Base-by-base conservation (phyloP, 2,113 vertebrate species). In the Rallus limicola region DNA sequence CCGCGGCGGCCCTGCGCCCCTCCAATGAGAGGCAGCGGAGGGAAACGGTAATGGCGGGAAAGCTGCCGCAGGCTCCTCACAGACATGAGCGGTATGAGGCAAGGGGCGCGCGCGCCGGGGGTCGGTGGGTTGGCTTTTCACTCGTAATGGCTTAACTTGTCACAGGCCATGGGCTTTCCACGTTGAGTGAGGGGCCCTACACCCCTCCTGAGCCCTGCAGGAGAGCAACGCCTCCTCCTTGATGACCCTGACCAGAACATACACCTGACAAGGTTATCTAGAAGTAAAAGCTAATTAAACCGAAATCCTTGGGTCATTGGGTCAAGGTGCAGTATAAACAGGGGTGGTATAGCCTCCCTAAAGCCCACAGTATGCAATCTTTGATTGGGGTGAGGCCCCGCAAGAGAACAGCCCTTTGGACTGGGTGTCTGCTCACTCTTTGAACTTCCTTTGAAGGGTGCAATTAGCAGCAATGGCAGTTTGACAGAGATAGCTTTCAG, bases 381-480 rank as follows among this genome's bases (percentile, higher is more conserved):
- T 78, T 68, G 84, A 3, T 7, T 5, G 0, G 62, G 77, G 86
- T 0, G 48, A 48, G 93, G 80, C 20, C 0, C 0, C 1, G 0
- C 31, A 5, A 63, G 34, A 2, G 1, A 68, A 38, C 0, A 2
- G 36, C 6, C 33, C 63, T 52, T n/a, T 15, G 58, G 17, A 4
- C 6, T 20, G 0, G 3, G 44, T 3, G 44, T 5, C 20, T 11
- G 28, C 50, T 40, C 23, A 1, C 20, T 21, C 70, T 19, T 33
- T 18, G 36, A n/a, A 6, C 29, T 77, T 11, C 1, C 53, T n/a
- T 20, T 2, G 16, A 42, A 48, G 48, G 33, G 38, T 23, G 74
- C 64, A 38, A 1, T n/a, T 24, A 14, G 67, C 0, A 0, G 21
- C 0, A 2, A 21, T 0, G 2, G 81, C 44, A 8, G 33, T 4